Conservation (phyloP, 2,797 vertebrate genomes). For the Dicrostonyx torquatus region DNA sequence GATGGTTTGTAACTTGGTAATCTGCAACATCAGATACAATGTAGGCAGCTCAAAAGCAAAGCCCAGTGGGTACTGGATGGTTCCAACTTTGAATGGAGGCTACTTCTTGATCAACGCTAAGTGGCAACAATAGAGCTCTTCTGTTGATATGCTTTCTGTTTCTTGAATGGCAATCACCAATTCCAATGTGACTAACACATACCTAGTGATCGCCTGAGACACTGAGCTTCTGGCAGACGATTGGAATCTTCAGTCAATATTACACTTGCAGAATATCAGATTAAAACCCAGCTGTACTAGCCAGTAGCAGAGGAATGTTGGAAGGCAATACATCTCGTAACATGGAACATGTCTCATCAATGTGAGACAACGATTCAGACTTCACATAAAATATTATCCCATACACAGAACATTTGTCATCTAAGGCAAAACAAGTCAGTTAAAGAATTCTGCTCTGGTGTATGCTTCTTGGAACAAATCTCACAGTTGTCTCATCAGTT, state of each 20-base stretch:
- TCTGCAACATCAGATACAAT: background rate
- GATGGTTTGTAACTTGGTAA: background rate
- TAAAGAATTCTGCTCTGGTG: background rate
- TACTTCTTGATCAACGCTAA: background rate
- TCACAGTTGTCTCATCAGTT: background rate
- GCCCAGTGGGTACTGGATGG: background rate
- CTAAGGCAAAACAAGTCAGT: slow-evolving; percentile 14
- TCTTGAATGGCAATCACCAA: slow-evolving; percentile 30
- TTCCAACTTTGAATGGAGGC: slow-evolving; percentile 32
- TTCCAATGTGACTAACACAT: background rate
- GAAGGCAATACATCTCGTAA: slow-evolving; percentile 48
- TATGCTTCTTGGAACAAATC: slow-evolving; percentile 7
- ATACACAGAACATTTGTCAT: slow-evolving; percentile 60
- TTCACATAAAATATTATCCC: slow-evolving; percentile 45
- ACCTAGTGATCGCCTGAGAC: background rate
- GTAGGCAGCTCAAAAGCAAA: background rate
- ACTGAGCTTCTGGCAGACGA: background rate
- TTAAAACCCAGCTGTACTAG: background rate
- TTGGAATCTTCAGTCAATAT: background rate
- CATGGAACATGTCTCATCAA: no score
- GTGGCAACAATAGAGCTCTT: background rate
- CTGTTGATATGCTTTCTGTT: background rate
- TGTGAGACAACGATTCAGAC: slow-evolving; percentile 4
- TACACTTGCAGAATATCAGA: background rate
- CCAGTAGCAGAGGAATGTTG: background rate